Base-by-base conservation (phyloP, 1,140 invertebrate genomes). In the Sitophilus oryzae region DNA sequence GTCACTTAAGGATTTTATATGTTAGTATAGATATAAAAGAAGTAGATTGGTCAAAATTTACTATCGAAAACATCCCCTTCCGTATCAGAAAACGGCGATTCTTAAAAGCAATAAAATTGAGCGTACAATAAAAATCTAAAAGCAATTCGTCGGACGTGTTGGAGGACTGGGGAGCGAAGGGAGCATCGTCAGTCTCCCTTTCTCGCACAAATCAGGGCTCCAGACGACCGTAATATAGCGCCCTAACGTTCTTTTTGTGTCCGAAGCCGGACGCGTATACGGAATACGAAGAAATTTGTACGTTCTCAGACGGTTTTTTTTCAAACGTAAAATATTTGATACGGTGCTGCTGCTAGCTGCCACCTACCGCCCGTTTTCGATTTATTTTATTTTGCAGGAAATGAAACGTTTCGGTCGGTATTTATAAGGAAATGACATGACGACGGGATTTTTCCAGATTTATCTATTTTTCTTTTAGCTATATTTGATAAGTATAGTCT, bases 91-190 rank as follows among this genome's bases (percentile, higher is more conserved):
- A n/a, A n/a, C n/a, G n/a, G n/a, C n/a, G n/a, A n/a, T n/a, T n/a
- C n/a, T n/a, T 56, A 56, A 56, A 49, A 56, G 53, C 53, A 38
- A 49, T 56, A 56, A 56, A 56, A 56, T 49, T 56, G 45, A 37
- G 49, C 43, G 48, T 56, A 56, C 53, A 56, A 56, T 56, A 56
- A 56, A 30, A 56, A 49, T 56, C 53, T 56, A 56, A 56, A 56
- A 56, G 53, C 53, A 20, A 30, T 56, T 48, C 45, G 47, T 47
- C 36, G 38, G 38, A 42, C 51, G 42, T 35, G n/a, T n/a, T n/a
- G n/a, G n/a, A n/a, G n/a, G n/a, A n/a, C n/a, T n/a, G n/a, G n/a
- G n/a, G n/a, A n/a, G n/a, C n/a, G n/a, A n/a, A n/a, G n/a, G n/a
- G n/a, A n/a, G n/a, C n/a, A n/a, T 30, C 20, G 30, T 23, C 30